A percentile compares a stretch with the other conserved stretches of the same genome.
phyloP scores from a whole-genome alignment of 2,113 vertebrate genomes.

The Hemibates koningsi region DNA sequence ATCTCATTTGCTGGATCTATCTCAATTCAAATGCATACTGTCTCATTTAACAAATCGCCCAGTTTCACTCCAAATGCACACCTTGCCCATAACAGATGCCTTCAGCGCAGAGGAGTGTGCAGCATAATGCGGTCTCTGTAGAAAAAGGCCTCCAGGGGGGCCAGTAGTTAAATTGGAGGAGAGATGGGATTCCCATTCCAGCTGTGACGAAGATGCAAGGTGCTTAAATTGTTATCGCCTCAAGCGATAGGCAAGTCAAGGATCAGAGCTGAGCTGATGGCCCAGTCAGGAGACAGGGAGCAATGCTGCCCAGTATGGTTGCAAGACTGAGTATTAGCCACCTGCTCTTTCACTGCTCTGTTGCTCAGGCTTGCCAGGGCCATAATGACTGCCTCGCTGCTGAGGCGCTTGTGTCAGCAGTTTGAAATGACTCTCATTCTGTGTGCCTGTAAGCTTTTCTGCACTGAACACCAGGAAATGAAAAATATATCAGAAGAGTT shows the following conservation, averaged over 20 bases:
- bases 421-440: constrained; percentile 56
- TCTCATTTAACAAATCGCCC: constrained; percentile 34
- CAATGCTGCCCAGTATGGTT: background rate
- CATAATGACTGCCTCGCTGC: constrained; percentile 57
- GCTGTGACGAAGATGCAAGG: constrained; percentile 48
- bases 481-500: constrained; percentile 32
- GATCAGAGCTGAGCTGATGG: constrained; percentile 40
- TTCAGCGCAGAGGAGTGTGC: background rate
- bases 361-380: constrained; percentile 43
- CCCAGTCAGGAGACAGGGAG: background rate
- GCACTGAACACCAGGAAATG: constrained; percentile 22
- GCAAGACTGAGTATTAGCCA: constrained; percentile 22
- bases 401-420: constrained; percentile 63
- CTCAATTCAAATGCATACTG: background rate
- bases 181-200: constrained; percentile 21
- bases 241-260: constrained; percentile 4
- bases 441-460: background rate
- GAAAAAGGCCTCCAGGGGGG: background rate
- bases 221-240: constrained; percentile 12
- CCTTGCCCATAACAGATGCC: constrained; percentile 6
- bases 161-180: constrained; percentile 15
- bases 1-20: background rate
- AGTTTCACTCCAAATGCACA: background rate
- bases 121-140: background rate
- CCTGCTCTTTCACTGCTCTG: constrained; percentile 32